Evolutionary conservation across 1,140 invertebrate genomes (phyloP).

Genomic region (Penaeus chinensis): DNA sequence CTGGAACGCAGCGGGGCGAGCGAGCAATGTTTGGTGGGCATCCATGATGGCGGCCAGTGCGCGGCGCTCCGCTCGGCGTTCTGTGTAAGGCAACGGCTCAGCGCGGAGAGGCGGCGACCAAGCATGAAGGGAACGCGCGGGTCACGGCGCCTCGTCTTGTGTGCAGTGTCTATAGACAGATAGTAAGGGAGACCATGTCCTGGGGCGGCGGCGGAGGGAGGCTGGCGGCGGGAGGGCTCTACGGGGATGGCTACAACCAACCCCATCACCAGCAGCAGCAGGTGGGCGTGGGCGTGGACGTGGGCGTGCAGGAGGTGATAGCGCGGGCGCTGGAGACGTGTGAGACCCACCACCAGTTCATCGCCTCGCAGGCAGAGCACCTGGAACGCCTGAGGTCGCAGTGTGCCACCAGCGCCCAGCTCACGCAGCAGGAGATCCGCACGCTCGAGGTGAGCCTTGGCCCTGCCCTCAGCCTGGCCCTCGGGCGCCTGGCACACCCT

Average conservation of each 20-base stretch:
- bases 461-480: no score
- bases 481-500: background rate
- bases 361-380: conserved; percentile 76
- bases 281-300: conserved; percentile 37
- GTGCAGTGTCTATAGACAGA: conserved; percentile 55
- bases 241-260: conserved; percentile 4
- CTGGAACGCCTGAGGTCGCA: conserved; percentile 90
- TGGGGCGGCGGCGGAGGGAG: conserved; percentile 17
- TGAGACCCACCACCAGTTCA: conserved; percentile 61
- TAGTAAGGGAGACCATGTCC: conserved; percentile 48
- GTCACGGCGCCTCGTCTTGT: conserved; percentile 39
- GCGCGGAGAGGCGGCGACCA: conserved; percentile 6
- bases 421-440: conserved; percentile 95
- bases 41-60: conserved; percentile 50
- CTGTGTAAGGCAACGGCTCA: background rate
- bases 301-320: conserved; percentile 37
- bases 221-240: conserved; percentile 27
- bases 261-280: conserved; percentile 27
- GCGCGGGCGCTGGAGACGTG: conserved; percentile 59
- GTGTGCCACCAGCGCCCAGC: conserved; percentile 89
- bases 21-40: conserved; percentile 40
- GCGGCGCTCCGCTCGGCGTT: conserved; percentile 22
- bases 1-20: background rate
- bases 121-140: conserved; percentile 55
- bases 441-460: conserved; percentile 82